Evolutionary conservation across 2,888 invertebrate genomes (phyloP).

Genomic region (Tipula vernalis): DNA sequence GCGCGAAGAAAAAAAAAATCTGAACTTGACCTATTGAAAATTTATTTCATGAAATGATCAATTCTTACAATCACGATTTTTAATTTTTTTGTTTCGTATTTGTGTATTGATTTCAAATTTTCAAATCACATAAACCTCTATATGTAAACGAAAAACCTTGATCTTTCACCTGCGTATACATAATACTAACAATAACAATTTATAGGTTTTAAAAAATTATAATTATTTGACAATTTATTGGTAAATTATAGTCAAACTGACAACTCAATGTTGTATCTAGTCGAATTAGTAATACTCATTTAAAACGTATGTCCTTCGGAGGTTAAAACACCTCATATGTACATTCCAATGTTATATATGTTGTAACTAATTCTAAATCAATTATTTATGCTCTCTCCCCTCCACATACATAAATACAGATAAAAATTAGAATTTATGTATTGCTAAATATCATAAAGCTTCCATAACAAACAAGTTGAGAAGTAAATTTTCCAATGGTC

Average conservation of each 20-base stretch:
- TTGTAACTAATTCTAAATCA: not conserved
- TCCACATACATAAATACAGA: not conserved
- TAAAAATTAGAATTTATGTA: not conserved
- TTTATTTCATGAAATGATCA: not conserved
- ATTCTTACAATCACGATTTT: not conserved
- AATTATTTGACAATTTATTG: slow-evolving; percentile 4
- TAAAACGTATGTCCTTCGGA: not conserved
- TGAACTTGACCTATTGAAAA: slow-evolving; percentile 4
- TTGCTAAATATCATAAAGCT: not conserved
- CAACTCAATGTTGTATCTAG: not conserved
- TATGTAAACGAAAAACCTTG: not conserved
- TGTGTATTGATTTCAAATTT: slow-evolving; percentile 4
- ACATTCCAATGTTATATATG: not conserved
- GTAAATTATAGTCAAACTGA: not conserved
- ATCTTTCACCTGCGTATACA: not conserved
- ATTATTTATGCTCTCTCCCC: not conserved
- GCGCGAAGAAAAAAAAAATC: not conserved
- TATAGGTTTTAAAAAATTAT: not conserved
- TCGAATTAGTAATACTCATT: not conserved
- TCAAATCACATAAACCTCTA: not conserved
- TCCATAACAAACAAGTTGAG: not conserved
- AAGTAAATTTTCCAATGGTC: not conserved
- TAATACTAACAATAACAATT: not conserved
- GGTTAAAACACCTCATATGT: not conserved
- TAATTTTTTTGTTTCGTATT: not conserved